Percentiles rank a stretch among this genome's conserved stretches.
Evolutionary conservation across 2,888 invertebrate genomes (phyloP).

Genomic region (Thera britannica): DNA sequence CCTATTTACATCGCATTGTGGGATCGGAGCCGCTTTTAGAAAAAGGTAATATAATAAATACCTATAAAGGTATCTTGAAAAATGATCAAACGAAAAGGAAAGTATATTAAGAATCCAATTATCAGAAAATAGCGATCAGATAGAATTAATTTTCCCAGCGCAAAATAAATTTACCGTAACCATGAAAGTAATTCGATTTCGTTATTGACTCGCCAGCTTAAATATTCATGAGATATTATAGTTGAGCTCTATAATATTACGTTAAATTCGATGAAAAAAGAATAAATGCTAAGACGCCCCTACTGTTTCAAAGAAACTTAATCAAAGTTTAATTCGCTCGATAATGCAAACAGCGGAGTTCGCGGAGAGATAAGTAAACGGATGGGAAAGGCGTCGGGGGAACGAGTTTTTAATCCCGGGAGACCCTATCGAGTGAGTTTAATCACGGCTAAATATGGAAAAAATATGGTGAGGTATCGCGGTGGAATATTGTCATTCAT

Average conservation of each 20-base stretch:
- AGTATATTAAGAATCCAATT: conserved; percentile 22
- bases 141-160: conserved; percentile 21
- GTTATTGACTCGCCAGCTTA: conserved; percentile 27
- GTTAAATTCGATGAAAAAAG: conserved; percentile 41
- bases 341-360: conserved; percentile 78
- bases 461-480: conserved; percentile 77
- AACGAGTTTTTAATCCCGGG: conserved; percentile 71
- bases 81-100: conserved; percentile 1
- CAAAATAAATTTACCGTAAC: conserved; percentile 16
- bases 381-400: conserved; percentile 71
- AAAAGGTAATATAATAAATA: neutral
- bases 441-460: conserved; percentile 82
- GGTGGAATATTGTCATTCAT: conserved; percentile 83
- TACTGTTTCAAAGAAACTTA: conserved; percentile 66
- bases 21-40: neutral
- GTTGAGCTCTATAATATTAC: conserved; percentile 33
- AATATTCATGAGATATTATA: conserved; percentile 36
- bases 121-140: conserved; percentile 20
- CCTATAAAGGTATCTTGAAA: neutral
- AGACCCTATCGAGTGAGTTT: conserved; percentile 71
- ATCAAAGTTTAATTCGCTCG: conserved; percentile 78
- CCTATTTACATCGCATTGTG: conserved; percentile 19
- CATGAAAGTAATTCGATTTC: conserved; percentile 34
- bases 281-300: conserved; percentile 46
- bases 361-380: conserved; percentile 71